These are phyloP conservation scores for Okamejei kenojei DNA, from an alignment of 2,797 vertebrate genomes.

Conservation along the genomic window DNA sequence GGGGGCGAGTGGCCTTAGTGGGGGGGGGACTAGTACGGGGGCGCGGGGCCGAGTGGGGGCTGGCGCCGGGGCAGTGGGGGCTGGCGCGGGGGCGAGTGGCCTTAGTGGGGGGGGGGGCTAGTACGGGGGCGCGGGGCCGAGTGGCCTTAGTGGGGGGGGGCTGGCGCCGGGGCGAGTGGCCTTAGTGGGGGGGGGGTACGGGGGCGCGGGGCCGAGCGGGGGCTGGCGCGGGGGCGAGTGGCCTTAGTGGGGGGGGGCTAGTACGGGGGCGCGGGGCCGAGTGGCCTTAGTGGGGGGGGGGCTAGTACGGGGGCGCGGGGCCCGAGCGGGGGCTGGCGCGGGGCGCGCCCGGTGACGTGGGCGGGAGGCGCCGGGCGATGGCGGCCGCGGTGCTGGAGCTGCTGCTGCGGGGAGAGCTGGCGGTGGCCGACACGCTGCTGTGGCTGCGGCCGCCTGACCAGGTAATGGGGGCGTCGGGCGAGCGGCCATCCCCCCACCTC, in stretches of 20 bases:
- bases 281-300: slow-evolving; percentile 8
- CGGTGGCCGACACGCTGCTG: slow-evolving; percentile 56
- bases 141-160: neutral
- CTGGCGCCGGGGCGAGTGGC: no score
- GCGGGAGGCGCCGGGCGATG: neutral
- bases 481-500: no score
- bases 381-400: slow-evolving; percentile 96
- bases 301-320: slow-evolving; percentile 31
- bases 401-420: slow-evolving; percentile 68
- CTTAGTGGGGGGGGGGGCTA: no score
- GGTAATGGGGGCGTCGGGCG: neutral
- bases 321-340: neutral
- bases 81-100: neutral
- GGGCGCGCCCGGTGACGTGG: no score
- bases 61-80: no score
- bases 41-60: no score
- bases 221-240: no score
- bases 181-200: no score
- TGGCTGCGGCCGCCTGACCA: slow-evolving; percentile 59
- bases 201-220: slow-evolving; percentile 41
- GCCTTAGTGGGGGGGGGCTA: neutral
- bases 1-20: no score
- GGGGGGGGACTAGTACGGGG: no score
- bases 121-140: slow-evolving; percentile 37
- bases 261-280: no score